These are phyloP conservation scores for Drosophila stalkeri DNA, from an alignment of 2,888 invertebrate genomes.

Conservation along the genomic window DNA sequence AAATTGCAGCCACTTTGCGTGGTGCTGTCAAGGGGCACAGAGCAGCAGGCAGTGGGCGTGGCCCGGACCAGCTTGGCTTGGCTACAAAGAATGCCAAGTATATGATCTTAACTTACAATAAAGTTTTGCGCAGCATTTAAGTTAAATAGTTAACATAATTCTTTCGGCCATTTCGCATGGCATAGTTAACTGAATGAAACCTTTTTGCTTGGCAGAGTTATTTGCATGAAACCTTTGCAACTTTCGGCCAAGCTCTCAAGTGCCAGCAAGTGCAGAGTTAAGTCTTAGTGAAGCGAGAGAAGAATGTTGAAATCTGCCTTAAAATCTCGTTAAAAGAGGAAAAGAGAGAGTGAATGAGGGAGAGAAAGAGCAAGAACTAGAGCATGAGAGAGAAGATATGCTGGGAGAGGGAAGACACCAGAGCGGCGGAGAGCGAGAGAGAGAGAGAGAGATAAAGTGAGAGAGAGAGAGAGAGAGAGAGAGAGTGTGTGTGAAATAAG, in stretches of 20 bases:
- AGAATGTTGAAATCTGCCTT: too few species aligned
- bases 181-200: conserved; percentile 13
- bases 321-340: too few species aligned
- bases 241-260: background rate
- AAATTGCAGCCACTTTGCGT: conserved; percentile 26
- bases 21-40: background rate
- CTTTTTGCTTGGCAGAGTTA: conserved; percentile 1
- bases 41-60: background rate
- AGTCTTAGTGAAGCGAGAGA: too few species aligned
- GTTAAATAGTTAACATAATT: conserved; percentile 10
- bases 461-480: too few species aligned
- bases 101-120: conserved; percentile 1
- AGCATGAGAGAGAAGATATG: too few species aligned
- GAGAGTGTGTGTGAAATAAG: too few species aligned
- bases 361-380: too few species aligned
- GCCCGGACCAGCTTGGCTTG: background rate
- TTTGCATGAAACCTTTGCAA: conserved; percentile 5
- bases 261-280: background rate
- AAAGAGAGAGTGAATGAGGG: too few species aligned
- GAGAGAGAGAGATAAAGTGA: too few species aligned
- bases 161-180: background rate
- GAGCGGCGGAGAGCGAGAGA: too few species aligned
- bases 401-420: too few species aligned
- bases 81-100: conserved; percentile 1
- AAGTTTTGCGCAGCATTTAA: conserved; percentile 10